Evolutionary conservation across 2,113 vertebrate genomes (phyloP).

Genomic region (Peromyscus californicus): DNA sequence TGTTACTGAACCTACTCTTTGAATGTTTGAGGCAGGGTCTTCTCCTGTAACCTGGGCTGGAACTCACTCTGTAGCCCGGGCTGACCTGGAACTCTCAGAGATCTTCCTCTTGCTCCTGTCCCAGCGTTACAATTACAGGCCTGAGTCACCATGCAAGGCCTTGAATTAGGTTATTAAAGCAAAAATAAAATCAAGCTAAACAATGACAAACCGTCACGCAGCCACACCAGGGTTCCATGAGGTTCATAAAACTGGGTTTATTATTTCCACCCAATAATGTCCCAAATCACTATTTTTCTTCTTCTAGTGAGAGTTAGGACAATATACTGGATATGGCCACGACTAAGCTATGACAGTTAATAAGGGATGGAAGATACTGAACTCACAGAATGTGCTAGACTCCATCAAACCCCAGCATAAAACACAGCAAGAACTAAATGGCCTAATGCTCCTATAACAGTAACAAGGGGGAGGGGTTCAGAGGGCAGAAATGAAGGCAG

Average conservation of each 20-base stretch:
- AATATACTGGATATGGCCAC: slow-evolving; percentile 4
- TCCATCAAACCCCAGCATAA: slow-evolving; percentile 54
- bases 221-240: not conserved
- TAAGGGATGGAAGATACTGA: slow-evolving; percentile 59
- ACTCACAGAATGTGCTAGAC: slow-evolving; percentile 40
- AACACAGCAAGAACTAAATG: slow-evolving; percentile 57
- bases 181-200: slow-evolving; percentile 55
- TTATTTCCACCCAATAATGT: slow-evolving; percentile 31
- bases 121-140: not conserved
- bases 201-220: not conserved
- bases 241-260: slow-evolving; percentile 54
- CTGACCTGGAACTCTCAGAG: not conserved
- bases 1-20: not conserved
- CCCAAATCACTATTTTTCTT: slow-evolving; percentile 48
- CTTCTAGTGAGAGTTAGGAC: slow-evolving; percentile 25
- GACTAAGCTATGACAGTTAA: slow-evolving; percentile 54
- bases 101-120: not conserved
- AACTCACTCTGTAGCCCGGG: not conserved
- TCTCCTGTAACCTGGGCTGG: not conserved
- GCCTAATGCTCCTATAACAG: slow-evolving; percentile 6
- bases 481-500: slow-evolving; percentile 45
- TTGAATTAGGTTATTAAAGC: slow-evolving; percentile 38
- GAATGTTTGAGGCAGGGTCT: not conserved
- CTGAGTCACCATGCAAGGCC: not conserved
- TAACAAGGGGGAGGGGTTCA: slow-evolving; percentile 27